Evolutionary conservation across 2,797 vertebrate genomes (phyloP).

Genomic region (Pteronotus mesoamericanus): DNA sequence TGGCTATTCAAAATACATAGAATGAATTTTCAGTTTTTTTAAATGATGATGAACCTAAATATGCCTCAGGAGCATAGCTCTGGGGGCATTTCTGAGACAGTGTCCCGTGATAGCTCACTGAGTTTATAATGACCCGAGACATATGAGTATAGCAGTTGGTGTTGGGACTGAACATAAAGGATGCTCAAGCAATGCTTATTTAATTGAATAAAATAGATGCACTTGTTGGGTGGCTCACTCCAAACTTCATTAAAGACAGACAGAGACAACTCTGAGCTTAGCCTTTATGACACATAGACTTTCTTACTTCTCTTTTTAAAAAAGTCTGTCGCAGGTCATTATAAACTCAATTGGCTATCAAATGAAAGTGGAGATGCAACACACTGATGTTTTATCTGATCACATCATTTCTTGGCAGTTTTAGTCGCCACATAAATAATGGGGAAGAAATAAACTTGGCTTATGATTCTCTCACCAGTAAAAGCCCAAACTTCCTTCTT

Average conservation of each 20-base stretch:
- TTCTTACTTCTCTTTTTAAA: constrained; percentile 25
- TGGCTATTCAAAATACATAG: neutral
- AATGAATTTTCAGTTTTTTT: constrained; percentile 47
- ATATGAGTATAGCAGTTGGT: neutral
- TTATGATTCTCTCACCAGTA: neutral
- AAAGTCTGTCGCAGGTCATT: neutral
- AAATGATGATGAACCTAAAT: constrained; percentile 15
- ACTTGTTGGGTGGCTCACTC: neutral
- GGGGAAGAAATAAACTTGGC: neutral
- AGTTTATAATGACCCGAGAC: neutral
- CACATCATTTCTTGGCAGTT: neutral
- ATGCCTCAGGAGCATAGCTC: neutral
- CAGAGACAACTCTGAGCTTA: neutral
- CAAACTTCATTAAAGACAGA: neutral
- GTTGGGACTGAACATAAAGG: neutral
- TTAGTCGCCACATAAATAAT: neutral
- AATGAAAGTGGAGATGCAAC: neutral
- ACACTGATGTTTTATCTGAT: neutral
- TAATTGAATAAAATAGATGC: neutral
- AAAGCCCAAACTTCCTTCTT: neutral
- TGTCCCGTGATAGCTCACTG: neutral
- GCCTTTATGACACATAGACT: neutral
- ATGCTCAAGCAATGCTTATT: neutral
- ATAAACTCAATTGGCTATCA: neutral
- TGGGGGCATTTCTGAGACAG: constrained; percentile 24